Base-by-base conservation (phyloP, 2,888 invertebrate genomes). In the Lasioglossum zephyrum region DNA sequence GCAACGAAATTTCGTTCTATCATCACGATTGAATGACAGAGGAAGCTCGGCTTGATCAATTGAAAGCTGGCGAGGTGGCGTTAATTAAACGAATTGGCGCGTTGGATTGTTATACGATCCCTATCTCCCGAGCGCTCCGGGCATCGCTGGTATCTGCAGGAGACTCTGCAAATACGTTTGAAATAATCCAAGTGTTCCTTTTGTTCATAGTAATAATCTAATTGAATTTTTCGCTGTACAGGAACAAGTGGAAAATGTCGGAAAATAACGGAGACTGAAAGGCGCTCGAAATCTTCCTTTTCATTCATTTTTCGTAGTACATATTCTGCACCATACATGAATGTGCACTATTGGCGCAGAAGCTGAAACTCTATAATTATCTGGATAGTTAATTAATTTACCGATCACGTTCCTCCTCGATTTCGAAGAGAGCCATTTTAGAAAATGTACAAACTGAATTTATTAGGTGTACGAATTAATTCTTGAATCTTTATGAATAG, bases 81-180 rank as follows among this genome's bases (percentile, higher is more conserved):
- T 69, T 69, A 69, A 69, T 69, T 69, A 69, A 69, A 69, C 8
- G 39, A 69, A 69, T 69, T 36, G 69, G 4, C 69, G 31, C 16
- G 63, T 31, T 31, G 63, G 26, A 63, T 63, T 63, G 63, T 31
- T 63, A 31, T 31, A 26, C 31, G 63, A 63, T 63, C 63, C 63
- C 63, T 31, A 16, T 31, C 63, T 63, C 5, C 16, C 16, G 16
- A 31, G 16, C 31, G 26, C 63, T 63, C 63, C 6, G 2, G 31
- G 63, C 31, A 36, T 36, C 6, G 6, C 63, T 31, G 63, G 6
- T 63, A 31, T 36, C 63, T 16, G 31, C 13, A 63, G 63, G 9
- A 60, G 31, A 18, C 31, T 26, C 6, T 8, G 16, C 31, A 16
- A 31, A 31, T 26, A 63, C 63, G 63, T 26, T 63, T 18, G 5